These are phyloP conservation scores for Liopterus haemorrhoidalis DNA, from an alignment of 2,888 invertebrate genomes.

Conservation along the genomic window DNA sequence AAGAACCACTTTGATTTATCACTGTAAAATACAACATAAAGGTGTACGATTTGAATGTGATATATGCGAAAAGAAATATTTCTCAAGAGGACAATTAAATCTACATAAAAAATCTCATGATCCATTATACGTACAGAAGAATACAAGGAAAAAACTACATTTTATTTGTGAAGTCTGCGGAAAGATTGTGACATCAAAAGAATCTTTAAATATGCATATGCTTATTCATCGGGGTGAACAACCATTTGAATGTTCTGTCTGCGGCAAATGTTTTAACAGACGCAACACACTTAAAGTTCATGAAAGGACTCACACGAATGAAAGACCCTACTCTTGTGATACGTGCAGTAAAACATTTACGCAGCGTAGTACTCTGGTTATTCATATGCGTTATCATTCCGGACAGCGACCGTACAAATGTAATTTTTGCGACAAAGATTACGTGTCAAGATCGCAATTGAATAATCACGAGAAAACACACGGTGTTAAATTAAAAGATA, in stretches of 20 bases:
- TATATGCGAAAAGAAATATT: conserved; percentile 40
- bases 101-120: conserved; percentile 34
- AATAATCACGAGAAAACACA: conserved; percentile 48
- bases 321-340: conserved; percentile 51
- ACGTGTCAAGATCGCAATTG: conserved; percentile 48
- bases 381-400: conserved; percentile 50
- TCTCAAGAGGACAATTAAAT: conserved; percentile 29
- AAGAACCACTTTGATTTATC: conserved; percentile 37
- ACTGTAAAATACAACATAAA: conserved; percentile 36
- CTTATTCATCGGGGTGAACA: conserved; percentile 41
- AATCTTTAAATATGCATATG: conserved; percentile 28
- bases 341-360: conserved; percentile 53
- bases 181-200: conserved; percentile 29
- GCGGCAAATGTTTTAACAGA: conserved; percentile 43
- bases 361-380: conserved; percentile 48
- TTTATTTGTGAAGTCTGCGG: conserved; percentile 37
- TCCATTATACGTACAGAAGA: no score
- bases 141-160: no score
- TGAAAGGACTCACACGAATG: conserved; percentile 51
- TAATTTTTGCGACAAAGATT: conserved; percentile 50
- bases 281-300: conserved; percentile 47
- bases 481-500: conserved; percentile 12
- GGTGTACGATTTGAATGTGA: conserved; percentile 46
- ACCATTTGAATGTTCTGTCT: conserved; percentile 43
- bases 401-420: conserved; percentile 52